These are phyloP conservation scores for Nothobranchius furzeri DNA, from an alignment of 2,113 vertebrate species.

Conservation along the genomic window DNA sequence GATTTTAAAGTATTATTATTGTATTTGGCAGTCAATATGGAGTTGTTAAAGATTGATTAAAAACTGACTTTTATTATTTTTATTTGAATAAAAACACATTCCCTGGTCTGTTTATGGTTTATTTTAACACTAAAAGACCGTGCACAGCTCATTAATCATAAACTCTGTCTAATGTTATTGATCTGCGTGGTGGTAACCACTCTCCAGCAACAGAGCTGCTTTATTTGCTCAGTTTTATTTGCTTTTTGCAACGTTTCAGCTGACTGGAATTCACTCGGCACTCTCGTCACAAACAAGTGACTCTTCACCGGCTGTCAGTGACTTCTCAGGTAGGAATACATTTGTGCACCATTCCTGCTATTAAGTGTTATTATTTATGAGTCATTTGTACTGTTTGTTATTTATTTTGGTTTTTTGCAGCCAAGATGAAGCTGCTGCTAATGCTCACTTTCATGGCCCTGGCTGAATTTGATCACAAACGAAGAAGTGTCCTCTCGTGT, in stretches of 20 bases:
- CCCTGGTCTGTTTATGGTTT: too few relatives aligned
- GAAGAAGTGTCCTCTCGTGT: constrained; percentile 48
- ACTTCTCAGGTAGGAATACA: constrained; percentile 30
- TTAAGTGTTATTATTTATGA: background rate
- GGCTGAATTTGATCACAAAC: constrained; percentile 28
- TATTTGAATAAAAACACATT: too few relatives aligned
- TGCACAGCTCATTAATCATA: too few relatives aligned
- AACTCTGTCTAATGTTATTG: constrained; percentile 2
- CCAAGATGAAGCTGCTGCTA: constrained; percentile 57
- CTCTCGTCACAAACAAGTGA: constrained; percentile 8
- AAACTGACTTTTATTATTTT: too few relatives aligned
- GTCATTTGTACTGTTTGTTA: background rate
- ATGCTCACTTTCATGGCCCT: constrained; percentile 47
- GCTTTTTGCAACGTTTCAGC: constrained; percentile 59
- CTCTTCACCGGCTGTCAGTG: background rate
- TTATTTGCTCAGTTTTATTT: constrained; percentile 65
- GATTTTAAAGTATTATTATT: too few relatives aligned
- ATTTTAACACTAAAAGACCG: too few relatives aligned
- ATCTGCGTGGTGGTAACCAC: constrained; percentile 23
- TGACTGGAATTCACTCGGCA: constrained; percentile 20
- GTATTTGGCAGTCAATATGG: too few relatives aligned
- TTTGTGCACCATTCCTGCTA: background rate
- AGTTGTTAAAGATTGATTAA: too few relatives aligned
- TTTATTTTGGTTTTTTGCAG: constrained; percentile 12
- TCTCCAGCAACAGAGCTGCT: constrained; percentile 14